Percentiles rank a stretch among this genome's conserved stretches.
Evolutionary conservation across 1,140 invertebrate species (phyloP).

Genomic region (Caenorhabditis inopinata): DNA sequence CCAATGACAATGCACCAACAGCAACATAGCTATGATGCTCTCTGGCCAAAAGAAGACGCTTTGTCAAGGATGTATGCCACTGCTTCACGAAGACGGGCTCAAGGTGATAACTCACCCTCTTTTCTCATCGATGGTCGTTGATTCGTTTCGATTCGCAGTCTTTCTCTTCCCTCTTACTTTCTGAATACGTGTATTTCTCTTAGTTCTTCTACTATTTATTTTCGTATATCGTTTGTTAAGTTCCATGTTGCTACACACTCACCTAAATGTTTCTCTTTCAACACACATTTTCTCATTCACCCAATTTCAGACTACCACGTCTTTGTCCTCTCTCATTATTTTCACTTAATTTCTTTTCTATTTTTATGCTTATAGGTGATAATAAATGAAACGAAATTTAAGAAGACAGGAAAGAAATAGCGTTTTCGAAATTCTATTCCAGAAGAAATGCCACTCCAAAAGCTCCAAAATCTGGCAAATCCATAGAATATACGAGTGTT

Average conservation of each 20-base stretch:
- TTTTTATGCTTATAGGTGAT: constrained; percentile 20
- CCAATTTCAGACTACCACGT: background rate
- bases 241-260: background rate
- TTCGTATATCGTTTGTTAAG: background rate
- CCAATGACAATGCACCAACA: constrained; percentile 2
- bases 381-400: constrained; percentile 1
- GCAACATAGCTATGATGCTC: constrained; percentile 1
- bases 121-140: constrained; percentile 45
- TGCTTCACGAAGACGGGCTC: constrained; percentile 35
- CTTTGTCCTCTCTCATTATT: too few species aligned
- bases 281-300: background rate
- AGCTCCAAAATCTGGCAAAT: background rate
- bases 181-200: constrained; percentile 1
- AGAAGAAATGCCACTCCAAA: background rate
- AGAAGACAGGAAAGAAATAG: background rate
- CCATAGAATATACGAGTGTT: background rate
- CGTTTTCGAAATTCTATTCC: background rate
- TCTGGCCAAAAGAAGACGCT: constrained; percentile 28
- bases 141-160: constrained; percentile 29
- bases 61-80: constrained; percentile 42
- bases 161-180: background rate
- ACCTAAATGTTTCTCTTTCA: background rate
- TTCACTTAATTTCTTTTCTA: background rate
- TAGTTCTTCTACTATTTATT: background rate
- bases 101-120: constrained; percentile 40